A percentile compares a stretch with the other conserved stretches of the same genome.
Conservation (phyloP, 1,140 invertebrate species). For the Mercenaria mercenaria region DNA sequence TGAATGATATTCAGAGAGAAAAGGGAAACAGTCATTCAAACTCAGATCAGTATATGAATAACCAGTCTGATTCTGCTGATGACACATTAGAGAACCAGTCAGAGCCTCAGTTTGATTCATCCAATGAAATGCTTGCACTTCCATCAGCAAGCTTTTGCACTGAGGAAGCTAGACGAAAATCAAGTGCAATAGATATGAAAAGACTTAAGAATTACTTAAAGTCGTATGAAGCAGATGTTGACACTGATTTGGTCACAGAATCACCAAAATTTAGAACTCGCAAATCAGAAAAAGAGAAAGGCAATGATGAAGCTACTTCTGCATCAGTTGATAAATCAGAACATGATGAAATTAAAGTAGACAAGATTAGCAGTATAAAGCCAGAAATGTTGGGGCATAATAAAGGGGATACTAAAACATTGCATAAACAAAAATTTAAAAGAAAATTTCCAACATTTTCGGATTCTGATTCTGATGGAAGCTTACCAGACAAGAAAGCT, state of each 20-base stretch:
- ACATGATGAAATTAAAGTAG: neutral
- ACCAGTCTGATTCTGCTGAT: neutral
- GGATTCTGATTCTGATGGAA: conserved; percentile 49
- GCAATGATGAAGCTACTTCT: neutral
- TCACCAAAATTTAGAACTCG: conserved; percentile 13
- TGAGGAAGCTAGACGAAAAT: neutral
- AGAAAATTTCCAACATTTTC: conserved; percentile 61
- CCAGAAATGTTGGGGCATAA: neutral
- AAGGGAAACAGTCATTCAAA: neutral
- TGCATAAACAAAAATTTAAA: conserved; percentile 17
- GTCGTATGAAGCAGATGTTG: neutral
- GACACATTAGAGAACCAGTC: neutral
- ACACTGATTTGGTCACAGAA: conserved; percentile 8
- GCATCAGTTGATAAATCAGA: neutral
- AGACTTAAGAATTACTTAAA: neutral
- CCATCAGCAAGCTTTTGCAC: conserved; percentile 38
- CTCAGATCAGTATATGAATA: neutral
- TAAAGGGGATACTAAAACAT: neutral
- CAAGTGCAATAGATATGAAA: neutral
- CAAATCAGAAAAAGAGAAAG: neutral
- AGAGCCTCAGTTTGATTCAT: neutral
- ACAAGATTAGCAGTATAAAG: neutral
- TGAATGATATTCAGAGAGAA: conserved; percentile 13
- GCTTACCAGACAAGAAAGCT: conserved; percentile 19
- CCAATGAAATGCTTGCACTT: conserved; percentile 1